Conservation (phyloP, 1,140 invertebrate genomes). For the Idris sp. region DNA sequence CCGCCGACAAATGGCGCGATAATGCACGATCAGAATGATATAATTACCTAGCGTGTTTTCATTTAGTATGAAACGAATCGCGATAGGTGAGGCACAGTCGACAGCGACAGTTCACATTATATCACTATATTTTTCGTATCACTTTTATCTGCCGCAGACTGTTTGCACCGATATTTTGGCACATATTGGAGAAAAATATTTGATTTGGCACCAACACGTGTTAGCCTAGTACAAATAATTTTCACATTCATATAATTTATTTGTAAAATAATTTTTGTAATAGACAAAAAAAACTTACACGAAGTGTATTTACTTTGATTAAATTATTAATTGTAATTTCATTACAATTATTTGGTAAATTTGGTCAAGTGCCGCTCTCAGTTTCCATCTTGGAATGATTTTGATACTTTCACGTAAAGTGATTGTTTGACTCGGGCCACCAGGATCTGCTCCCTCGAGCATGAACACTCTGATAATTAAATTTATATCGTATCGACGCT, state of each 20-base stretch:
- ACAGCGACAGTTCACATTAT: constrained; percentile 38
- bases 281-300: too few relatives aligned
- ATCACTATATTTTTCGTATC: constrained; percentile 51
- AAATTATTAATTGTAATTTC: too few relatives aligned
- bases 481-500: constrained; percentile 75
- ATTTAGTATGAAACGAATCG: constrained; percentile 55
- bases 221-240: too few relatives aligned
- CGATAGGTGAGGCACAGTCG: constrained; percentile 23
- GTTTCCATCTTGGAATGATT: constrained; percentile 72
- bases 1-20: constrained; percentile 70
- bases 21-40: constrained; percentile 72
- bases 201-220: too few relatives aligned
- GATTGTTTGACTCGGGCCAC: constrained; percentile 74
- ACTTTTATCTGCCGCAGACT: too few relatives aligned
- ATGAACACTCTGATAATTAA: constrained; percentile 76
- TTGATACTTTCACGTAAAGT: constrained; percentile 78
- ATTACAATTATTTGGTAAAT: too few relatives aligned
- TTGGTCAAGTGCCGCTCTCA: too few relatives aligned
- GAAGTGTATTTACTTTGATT: too few relatives aligned
- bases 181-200: too few relatives aligned
- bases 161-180: not conserved
- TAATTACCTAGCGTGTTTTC: constrained; percentile 66
- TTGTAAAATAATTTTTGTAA: too few relatives aligned
- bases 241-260: too few relatives aligned
- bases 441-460: constrained; percentile 72